Conservation (phyloP, 2,113 vertebrate genomes). For the Bostrychus sinensis region DNA sequence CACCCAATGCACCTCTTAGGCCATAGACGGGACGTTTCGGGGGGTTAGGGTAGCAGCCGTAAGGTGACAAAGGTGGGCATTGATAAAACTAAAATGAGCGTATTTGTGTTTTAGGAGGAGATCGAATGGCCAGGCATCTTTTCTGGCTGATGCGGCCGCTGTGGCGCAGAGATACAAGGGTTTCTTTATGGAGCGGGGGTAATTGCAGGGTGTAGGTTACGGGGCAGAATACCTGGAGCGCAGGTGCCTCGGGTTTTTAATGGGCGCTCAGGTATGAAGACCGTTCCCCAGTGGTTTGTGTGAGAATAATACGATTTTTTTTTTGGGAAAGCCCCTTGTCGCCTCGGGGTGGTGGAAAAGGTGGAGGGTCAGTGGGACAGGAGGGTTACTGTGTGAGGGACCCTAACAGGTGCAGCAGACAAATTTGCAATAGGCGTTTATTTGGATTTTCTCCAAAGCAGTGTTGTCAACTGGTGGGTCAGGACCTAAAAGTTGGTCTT, state of each 20-base stretch:
- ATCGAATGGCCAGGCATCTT: slow-evolving; percentile 67
- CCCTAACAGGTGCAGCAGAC: slow-evolving; percentile 49
- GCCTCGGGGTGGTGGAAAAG: slow-evolving; percentile 56
- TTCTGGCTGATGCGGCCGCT: slow-evolving; percentile 48
- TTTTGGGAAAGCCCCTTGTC: slow-evolving; percentile 55
- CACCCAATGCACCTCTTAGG: slow-evolving; percentile 62
- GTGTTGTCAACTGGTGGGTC: too few relatives aligned
- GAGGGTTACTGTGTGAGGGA: slow-evolving; percentile 39
- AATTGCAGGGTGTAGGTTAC: slow-evolving; percentile 75
- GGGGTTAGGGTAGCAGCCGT: slow-evolving; percentile 30
- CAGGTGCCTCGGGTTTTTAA: slow-evolving; percentile 68
- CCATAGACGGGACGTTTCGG: slow-evolving; percentile 42
- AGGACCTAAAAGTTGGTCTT: too few relatives aligned
- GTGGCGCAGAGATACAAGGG: slow-evolving; percentile 65
- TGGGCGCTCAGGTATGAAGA: slow-evolving; percentile 64
- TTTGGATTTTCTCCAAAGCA: too few relatives aligned
- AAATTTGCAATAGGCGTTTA: too few relatives aligned
- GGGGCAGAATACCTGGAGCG: slow-evolving; percentile 56
- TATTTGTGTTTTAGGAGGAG: slow-evolving; percentile 73
- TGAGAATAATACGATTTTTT: slow-evolving; percentile 28
- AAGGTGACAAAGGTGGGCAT: slow-evolving; percentile 75
- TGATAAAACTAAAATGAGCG: slow-evolving; percentile 70
- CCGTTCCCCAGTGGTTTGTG: slow-evolving; percentile 10
- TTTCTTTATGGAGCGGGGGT: slow-evolving; percentile 66
- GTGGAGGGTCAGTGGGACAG: slow-evolving; percentile 46